These are phyloP conservation scores for Pseudococcus jackbeardsleyi DNA, from an alignment of 2,888 invertebrate genomes.

Conservation along the genomic window DNA sequence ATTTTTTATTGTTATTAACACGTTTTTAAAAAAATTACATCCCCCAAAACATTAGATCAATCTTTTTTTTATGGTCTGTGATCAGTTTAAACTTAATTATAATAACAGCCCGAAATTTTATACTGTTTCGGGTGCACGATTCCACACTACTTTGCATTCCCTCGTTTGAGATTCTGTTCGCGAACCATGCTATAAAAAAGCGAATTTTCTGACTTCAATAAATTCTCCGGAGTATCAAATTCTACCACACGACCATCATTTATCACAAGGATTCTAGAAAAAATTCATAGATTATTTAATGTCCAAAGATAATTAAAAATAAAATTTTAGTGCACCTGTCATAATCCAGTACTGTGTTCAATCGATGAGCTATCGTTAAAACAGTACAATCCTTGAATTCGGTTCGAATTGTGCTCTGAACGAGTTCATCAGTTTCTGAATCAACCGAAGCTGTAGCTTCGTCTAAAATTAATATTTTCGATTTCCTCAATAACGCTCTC, in stretches of 20 bases:
- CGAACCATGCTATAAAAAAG: background rate
- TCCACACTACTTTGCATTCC: background rate
- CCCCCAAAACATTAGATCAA: too few relatives aligned
- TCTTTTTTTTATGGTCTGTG: too few relatives aligned
- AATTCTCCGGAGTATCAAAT: constrained; percentile 80
- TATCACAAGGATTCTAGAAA: constrained; percentile 81
- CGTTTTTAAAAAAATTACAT: too few relatives aligned
- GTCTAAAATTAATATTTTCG: constrained; percentile 86
- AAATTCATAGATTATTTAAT: background rate
- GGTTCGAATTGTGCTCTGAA: constrained; percentile 88
- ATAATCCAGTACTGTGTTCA: constrained; percentile 93
- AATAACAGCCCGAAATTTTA: too few relatives aligned
- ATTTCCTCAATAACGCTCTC: constrained; percentile 86
- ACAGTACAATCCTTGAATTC: constrained; percentile 91
- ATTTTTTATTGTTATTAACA: too few relatives aligned
- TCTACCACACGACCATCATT: constrained; percentile 84
- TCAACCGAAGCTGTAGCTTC: constrained; percentile 93
- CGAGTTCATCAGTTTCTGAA: constrained; percentile 89
- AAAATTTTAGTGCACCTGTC: constrained; percentile 72
- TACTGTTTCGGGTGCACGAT: background rate
- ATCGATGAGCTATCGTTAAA: constrained; percentile 92
- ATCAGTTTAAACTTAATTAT: too few relatives aligned
- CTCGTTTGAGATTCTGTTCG: background rate
- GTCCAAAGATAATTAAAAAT: background rate
- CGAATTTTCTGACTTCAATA: constrained; percentile 79